phyloP scores from a whole-genome alignment of 2,113 vertebrate genomes.

The crab-eating macaque (Macaca fascicularis) region DNA sequence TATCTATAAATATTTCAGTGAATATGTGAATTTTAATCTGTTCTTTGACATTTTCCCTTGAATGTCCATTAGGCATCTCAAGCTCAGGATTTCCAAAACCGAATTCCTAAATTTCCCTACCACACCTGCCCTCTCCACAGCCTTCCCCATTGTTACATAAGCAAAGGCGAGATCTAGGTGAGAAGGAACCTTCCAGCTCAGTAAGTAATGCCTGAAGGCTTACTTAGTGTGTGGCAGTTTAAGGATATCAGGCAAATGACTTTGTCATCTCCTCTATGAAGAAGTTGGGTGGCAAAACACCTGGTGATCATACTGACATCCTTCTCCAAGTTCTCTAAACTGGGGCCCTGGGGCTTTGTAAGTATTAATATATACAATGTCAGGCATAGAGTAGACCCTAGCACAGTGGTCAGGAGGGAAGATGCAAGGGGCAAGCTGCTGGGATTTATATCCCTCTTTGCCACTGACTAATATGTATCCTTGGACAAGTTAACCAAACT shows the following conservation, averaged over 20 bases:
- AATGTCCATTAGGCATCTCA: background rate
- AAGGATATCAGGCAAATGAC: constrained; percentile 38
- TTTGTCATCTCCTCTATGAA: constrained; percentile 55
- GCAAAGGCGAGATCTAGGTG: constrained; percentile 21
- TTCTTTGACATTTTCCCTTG: background rate
- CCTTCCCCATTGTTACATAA: background rate
- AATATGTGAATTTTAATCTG: background rate
- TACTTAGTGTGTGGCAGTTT: background rate
- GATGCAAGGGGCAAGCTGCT: background rate
- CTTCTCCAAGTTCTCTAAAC: constrained; percentile 13
- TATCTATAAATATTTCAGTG: background rate
- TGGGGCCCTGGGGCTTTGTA: background rate
- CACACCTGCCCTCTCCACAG: background rate
- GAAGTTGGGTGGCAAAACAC: constrained; percentile 38
- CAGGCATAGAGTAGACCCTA: background rate
- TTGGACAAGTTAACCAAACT: background rate
- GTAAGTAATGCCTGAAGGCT: constrained; percentile 23
- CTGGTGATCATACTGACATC: constrained; percentile 44
- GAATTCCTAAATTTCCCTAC: background rate
- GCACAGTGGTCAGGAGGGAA: background rate
- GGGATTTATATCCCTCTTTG: background rate
- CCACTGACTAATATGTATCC: background rate
- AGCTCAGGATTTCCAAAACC: background rate
- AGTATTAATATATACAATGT: background rate
- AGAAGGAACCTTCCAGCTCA: constrained; percentile 68